A percentile compares a stretch with the other conserved stretches of the same genome.
These are phyloP conservation scores for Pteria penguin DNA, from an alignment of 2,888 invertebrate species.

Conservation along the genomic window DNA sequence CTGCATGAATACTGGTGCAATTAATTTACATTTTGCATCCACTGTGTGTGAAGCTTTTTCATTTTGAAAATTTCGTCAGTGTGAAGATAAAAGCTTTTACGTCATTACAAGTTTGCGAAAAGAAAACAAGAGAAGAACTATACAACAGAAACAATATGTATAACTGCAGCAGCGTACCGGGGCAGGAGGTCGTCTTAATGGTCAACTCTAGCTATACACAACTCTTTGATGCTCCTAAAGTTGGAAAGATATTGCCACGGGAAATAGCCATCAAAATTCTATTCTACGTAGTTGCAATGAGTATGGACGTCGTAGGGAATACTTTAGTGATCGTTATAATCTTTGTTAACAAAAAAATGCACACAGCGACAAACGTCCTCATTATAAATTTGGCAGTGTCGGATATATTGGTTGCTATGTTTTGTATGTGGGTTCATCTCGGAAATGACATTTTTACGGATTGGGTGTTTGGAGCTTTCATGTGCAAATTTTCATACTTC, in stretches of 20 bases:
- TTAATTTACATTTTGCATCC: too few species aligned
- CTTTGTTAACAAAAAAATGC: slow-evolving; percentile 64
- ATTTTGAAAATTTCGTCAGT: too few species aligned
- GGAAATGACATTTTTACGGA: slow-evolving; percentile 65
- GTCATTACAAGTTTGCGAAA: too few species aligned
- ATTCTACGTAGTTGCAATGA: slow-evolving; percentile 68
- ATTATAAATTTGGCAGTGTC: slow-evolving; percentile 72
- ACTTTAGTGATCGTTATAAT: slow-evolving; percentile 67
- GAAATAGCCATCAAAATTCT: slow-evolving; percentile 66
- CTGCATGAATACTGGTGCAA: too few species aligned
- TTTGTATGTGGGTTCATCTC: slow-evolving; percentile 77
- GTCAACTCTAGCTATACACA: not conserved
- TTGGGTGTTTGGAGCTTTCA: slow-evolving; percentile 70
- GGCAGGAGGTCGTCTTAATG: not conserved
- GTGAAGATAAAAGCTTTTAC: too few species aligned
- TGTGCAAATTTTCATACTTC: slow-evolving; percentile 72
- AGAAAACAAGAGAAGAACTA: too few species aligned
- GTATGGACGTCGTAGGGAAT: slow-evolving; percentile 70
- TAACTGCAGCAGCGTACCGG: not conserved
- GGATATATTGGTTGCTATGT: slow-evolving; percentile 71
- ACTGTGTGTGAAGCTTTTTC: too few species aligned
- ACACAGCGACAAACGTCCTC: slow-evolving; percentile 68
- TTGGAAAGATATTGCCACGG: slow-evolving; percentile 46
- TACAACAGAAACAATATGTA: not conserved
- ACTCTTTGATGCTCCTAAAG: slow-evolving; percentile 29